Percentiles rank a stretch among this genome's conserved stretches.
Evolutionary conservation across 2,888 invertebrate species (phyloP).

Genomic region (Pecten maximus): DNA sequence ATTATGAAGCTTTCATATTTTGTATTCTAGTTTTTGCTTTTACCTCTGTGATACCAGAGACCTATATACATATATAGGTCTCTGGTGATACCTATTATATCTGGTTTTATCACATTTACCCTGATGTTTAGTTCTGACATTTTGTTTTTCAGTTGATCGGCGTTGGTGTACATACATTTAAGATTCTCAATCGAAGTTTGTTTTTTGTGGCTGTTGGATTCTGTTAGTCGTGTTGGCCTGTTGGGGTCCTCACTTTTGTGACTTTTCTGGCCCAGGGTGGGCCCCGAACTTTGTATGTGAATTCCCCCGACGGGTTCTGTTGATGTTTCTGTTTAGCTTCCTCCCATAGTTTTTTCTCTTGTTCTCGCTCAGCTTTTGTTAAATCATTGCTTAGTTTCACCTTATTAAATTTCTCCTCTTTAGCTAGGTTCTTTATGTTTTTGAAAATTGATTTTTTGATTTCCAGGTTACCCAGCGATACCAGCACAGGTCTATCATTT

Average conservation of each 20-base stretch:
- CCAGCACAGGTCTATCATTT: no score
- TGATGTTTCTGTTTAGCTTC: no score
- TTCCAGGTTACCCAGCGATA: no score
- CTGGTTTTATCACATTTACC: slow-evolving; percentile 1
- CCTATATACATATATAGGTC: no score
- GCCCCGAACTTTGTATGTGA: background rate
- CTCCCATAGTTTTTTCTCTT: no score
- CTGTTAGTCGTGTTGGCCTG: background rate
- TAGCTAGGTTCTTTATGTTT: no score
- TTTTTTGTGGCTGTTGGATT: background rate
- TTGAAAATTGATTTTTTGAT: no score
- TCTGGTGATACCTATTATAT: slow-evolving; percentile 37
- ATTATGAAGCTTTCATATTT: slow-evolving; percentile 26
- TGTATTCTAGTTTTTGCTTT: slow-evolving; percentile 31
- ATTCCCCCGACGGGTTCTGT: background rate
- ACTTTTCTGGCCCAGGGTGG: slow-evolving; percentile 37
- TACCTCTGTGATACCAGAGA: slow-evolving; percentile 41
- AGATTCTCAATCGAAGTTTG: background rate
- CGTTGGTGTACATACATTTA: slow-evolving; percentile 37
- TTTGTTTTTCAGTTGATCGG: slow-evolving; percentile 19
- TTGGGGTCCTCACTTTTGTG: background rate
- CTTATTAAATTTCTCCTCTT: no score
- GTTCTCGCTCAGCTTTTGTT: no score
- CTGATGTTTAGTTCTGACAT: slow-evolving; percentile 22
- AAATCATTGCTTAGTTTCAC: no score